Conservation (phyloP, 2,888 invertebrate species). For the Thereva nobilitata region DNA sequence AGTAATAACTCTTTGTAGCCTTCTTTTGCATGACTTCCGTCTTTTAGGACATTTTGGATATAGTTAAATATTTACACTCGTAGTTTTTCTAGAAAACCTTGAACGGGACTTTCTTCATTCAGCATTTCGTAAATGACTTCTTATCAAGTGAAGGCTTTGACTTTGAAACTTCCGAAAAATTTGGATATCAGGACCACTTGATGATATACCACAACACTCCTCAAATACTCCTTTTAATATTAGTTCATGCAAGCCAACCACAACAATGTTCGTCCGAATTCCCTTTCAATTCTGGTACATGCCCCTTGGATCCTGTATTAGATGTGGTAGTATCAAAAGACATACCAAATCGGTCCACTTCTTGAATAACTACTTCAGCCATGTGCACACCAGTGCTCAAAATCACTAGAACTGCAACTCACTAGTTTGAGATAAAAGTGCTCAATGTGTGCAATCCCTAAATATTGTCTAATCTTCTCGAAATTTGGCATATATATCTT, state of each 20-base stretch:
- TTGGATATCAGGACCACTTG: slow-evolving; percentile 22
- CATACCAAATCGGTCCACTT: slow-evolving; percentile 37
- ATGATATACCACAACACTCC: background rate
- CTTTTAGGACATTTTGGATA: slow-evolving; percentile 12
- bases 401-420: slow-evolving; percentile 20
- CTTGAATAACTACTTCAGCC: slow-evolving; percentile 29
- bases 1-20: slow-evolving; percentile 18
- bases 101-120: slow-evolving; percentile 18
- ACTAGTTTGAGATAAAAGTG: no score
- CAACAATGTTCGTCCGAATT: slow-evolving; percentile 35
- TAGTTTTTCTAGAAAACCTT: slow-evolving; percentile 22
- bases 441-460: no score
- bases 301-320: slow-evolving; percentile 33
- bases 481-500: no score
- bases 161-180: slow-evolving; percentile 23
- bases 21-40: slow-evolving; percentile 20
- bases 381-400: background rate
- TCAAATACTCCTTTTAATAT: no score
- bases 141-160: slow-evolving; percentile 13
- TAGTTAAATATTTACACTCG: slow-evolving; percentile 11
- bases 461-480: no score
- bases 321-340: slow-evolving; percentile 36
- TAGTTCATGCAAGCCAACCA: slow-evolving; percentile 31
- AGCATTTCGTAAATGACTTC: slow-evolving; percentile 22
- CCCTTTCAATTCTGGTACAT: slow-evolving; percentile 34